Evolutionary conservation across 1,140 invertebrate genomes (phyloP), one percentile per base, ranked within the genome.

Genomic region (Conopomorpha cramerella): DNA sequence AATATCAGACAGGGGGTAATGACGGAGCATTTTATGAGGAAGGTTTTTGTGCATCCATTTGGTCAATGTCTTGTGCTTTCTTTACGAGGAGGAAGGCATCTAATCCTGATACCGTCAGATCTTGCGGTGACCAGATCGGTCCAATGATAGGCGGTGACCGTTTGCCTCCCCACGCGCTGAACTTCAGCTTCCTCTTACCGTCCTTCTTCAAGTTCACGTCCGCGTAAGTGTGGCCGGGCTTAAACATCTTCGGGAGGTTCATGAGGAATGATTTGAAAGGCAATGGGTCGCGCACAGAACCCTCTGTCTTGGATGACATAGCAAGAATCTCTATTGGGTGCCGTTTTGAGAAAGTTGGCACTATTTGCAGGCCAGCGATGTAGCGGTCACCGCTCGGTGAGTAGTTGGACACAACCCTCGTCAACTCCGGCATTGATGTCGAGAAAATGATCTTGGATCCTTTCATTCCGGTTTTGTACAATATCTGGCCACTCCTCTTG

Each of bases 101-200:
- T 28, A 73, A 34, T 3, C 58, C 57, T 0, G 58, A 51, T 28
- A 68, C 66, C 34, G 70, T 63, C 2, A 55, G 11, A 14, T 56
- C 39, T 16, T 58, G 40, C 0, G 60, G 44, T 2, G 60, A 65
- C 70, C 70, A 74, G 27, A 74, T 71, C 0, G 70, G 70, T 10
- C 66, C 66, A n/a, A 74, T 71, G 11, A 74, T 66, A 0, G 66
- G 66, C 8, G 66, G 66, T 2, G 65, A 62, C 25, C 66, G 43
- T 35, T 74, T 74, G 0, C 66, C 66, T 15, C 66, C 66, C 70
- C 70, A 71, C 2, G 55, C 59, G 34, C 66, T 74, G 27, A 74
- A 74, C 18, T 71, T 74, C 2, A 71, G 59, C 43, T 74, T 74
- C 41, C 66, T 61, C 36, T 74, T 74, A 0, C 65, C 66, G 28